These are phyloP conservation scores for Luperina nickerlii DNA, from an alignment of 2,888 invertebrate species.

Conservation along the genomic window DNA sequence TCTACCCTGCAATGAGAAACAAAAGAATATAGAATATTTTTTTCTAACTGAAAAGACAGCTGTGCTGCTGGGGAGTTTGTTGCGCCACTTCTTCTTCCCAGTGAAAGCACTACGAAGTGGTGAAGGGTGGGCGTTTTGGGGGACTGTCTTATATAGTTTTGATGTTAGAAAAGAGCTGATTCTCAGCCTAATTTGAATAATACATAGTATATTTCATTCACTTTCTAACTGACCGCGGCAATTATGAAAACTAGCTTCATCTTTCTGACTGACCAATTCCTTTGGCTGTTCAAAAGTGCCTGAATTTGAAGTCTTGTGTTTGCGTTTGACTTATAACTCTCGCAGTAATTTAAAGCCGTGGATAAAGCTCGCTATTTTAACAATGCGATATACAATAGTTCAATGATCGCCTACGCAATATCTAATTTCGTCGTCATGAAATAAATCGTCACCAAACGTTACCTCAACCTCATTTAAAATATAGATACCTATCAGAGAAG, in stretches of 20 bases:
- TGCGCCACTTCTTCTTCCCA: too few species aligned
- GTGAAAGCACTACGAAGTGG: too few species aligned
- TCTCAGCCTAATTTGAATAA: too few species aligned
- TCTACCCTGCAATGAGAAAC: too few species aligned
- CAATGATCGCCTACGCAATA: neutral
- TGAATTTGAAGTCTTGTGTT: neutral
- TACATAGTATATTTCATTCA: neutral
- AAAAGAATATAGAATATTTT: too few species aligned
- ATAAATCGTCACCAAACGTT: neutral
- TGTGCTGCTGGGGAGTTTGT: too few species aligned
- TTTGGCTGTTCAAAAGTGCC: neutral
- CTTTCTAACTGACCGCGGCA: neutral
- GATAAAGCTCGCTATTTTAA: neutral
- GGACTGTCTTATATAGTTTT: too few species aligned
- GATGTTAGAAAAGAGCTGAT: too few species aligned
- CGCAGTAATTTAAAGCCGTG: neutral
- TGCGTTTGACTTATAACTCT: neutral
- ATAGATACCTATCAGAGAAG: conserved; percentile 2
- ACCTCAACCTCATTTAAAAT: conserved; percentile 25
- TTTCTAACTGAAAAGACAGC: too few species aligned
- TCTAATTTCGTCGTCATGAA: neutral
- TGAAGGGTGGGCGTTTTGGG: too few species aligned
- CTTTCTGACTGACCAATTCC: neutral
- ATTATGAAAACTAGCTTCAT: neutral
- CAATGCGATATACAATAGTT: neutral